These are phyloP conservation scores for Asteroscopus sphinx DNA, from an alignment of 2,888 invertebrate species.

Conservation along the genomic window DNA sequence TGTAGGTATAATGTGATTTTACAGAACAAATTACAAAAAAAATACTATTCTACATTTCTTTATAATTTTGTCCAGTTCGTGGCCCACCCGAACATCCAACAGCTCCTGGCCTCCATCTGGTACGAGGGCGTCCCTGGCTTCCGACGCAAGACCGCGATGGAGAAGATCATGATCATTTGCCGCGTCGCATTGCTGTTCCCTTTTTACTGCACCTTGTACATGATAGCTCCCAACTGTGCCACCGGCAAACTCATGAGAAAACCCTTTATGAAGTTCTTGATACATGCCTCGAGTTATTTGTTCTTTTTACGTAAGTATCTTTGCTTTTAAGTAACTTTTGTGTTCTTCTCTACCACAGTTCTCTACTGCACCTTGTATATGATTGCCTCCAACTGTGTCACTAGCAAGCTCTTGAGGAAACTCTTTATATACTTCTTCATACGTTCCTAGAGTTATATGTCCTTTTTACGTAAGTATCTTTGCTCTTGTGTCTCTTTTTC, in stretches of 20 bases:
- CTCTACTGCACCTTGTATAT: too few relatives aligned
- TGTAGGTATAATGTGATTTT: too few relatives aligned
- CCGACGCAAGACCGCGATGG: slow-evolving; percentile 93
- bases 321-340: background rate
- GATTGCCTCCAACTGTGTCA: too few relatives aligned
- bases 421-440: too few relatives aligned
- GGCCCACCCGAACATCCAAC: slow-evolving; percentile 98
- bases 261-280: slow-evolving; percentile 99
- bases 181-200: slow-evolving; percentile 96
- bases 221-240: slow-evolving; percentile 94
- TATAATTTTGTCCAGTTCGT: slow-evolving; percentile 92
- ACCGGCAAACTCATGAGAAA: slow-evolving; percentile 96
- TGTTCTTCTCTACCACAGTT: too few relatives aligned
- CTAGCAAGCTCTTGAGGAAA: too few relatives aligned
- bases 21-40: too few relatives aligned
- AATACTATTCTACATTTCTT: too few relatives aligned
- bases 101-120: slow-evolving; percentile 97
- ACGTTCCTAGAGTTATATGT: too few relatives aligned
- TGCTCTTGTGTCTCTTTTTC: slow-evolving; percentile 72
- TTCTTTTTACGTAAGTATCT: slow-evolving; percentile 95
- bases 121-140: slow-evolving; percentile 98
- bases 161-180: slow-evolving; percentile 93
- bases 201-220: slow-evolving; percentile 95
- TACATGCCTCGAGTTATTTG: slow-evolving; percentile 97
- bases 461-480: too few relatives aligned